A percentile compares a stretch with the other conserved stretches of the same genome.
Evolutionary conservation across 2,888 invertebrate genomes (phyloP).

Genomic region (Leptopterna dolabrata): DNA sequence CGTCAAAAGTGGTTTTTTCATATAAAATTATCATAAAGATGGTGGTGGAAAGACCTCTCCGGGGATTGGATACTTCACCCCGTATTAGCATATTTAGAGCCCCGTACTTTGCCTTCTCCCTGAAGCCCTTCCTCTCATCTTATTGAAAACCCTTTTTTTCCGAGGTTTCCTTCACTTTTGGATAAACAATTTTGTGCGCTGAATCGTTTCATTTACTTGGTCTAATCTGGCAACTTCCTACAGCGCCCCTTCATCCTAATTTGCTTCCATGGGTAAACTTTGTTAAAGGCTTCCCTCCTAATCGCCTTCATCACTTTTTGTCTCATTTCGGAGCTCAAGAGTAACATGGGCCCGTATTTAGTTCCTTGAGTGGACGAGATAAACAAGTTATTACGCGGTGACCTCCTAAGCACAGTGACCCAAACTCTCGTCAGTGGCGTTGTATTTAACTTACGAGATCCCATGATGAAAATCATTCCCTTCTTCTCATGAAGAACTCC

Average conservation of each 20-base stretch:
- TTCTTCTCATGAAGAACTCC: too few relatives aligned
- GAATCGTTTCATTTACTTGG: neutral
- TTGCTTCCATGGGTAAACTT: neutral
- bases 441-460: too few relatives aligned
- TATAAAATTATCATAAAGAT: constrained; percentile 7
- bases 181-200: neutral
- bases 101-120: neutral
- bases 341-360: neutral
- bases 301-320: neutral
- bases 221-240: neutral
- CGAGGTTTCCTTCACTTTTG: neutral
- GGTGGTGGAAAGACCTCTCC: neutral
- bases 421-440: too few relatives aligned
- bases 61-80: neutral
- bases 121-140: neutral
- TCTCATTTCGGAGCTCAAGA: neutral
- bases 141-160: neutral
- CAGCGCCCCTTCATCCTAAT: neutral
- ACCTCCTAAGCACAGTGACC: neutral
- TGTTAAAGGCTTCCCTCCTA: neutral
- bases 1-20: neutral
- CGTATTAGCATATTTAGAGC: neutral
- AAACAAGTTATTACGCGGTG: neutral
- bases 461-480: too few relatives aligned
- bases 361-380: neutral